Evolutionary conservation across 2,797 vertebrate species (phyloP).

Genomic region (Gephyroberyx darwinii): DNA sequence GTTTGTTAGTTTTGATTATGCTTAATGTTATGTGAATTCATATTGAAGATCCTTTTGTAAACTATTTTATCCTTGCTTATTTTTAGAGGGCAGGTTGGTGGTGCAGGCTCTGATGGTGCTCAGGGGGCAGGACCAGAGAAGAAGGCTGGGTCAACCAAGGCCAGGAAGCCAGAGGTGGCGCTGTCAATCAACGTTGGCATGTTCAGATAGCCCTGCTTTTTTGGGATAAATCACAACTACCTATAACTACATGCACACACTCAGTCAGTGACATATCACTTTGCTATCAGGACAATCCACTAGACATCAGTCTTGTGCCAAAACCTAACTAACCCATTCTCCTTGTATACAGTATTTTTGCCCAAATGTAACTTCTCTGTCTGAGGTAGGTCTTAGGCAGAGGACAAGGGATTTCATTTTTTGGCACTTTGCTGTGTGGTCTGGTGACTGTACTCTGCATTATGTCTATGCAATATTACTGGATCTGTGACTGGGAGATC

Average conservation of each 20-base stretch:
- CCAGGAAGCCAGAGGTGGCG: conserved; percentile 83
- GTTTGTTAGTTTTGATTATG: background rate
- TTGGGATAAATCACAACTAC: conserved; percentile 31
- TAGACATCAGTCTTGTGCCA: conserved; percentile 34
- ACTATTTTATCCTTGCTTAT: background rate
- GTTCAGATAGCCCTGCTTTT: conserved; percentile 75
- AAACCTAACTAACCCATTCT: conserved; percentile 12
- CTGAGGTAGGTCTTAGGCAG: background rate
- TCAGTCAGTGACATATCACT: conserved; percentile 23
- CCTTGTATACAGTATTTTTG: conserved; percentile 14
- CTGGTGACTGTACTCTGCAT: conserved; percentile 30
- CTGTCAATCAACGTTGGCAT: conserved; percentile 84
- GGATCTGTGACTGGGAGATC: no score
- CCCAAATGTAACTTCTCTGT: conserved; percentile 8
- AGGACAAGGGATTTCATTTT: conserved; percentile 14
- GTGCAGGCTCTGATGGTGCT: conserved; percentile 25
- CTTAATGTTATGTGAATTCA: conserved; percentile 1
- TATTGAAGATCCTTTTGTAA: background rate
- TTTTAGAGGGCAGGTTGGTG: conserved; percentile 63
- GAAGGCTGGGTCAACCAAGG: conserved; percentile 68
- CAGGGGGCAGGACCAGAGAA: conserved; percentile 50
- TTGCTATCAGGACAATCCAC: conserved; percentile 58
- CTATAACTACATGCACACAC: conserved; percentile 9
- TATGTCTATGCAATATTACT: conserved; percentile 35
- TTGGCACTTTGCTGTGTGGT: conserved; percentile 30